These are phyloP conservation scores for Chloroceryle inda DNA, from an alignment of 2,797 vertebrate genomes.

Conservation along the genomic window DNA sequence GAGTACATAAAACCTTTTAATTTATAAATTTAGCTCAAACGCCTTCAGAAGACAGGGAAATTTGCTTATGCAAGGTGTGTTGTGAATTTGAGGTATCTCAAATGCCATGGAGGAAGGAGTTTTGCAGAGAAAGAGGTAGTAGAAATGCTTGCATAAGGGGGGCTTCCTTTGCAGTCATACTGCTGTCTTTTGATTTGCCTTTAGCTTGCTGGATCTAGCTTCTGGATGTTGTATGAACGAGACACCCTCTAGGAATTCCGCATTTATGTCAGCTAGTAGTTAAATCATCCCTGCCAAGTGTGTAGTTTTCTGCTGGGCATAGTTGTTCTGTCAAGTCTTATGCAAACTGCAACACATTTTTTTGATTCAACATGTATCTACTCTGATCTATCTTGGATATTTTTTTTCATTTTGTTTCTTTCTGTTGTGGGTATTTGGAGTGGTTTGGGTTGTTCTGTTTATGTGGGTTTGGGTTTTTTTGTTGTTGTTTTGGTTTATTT, in stretches of 20 bases:
- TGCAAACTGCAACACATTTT: not conserved
- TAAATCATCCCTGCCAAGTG: not conserved
- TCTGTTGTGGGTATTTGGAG: not conserved
- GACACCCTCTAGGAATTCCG: slow-evolving; percentile 4
- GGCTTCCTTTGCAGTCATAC: not conserved
- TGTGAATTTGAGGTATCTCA: not conserved
- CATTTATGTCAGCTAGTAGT: not conserved
- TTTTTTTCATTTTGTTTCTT: not conserved
- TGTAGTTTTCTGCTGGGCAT: not conserved
- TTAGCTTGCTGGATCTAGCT: not conserved
- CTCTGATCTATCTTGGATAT: not conserved
- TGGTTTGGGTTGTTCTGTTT: not conserved
- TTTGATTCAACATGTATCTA: not conserved
- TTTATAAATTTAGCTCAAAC: not conserved
- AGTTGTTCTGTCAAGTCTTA: not conserved
- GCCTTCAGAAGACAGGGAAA: not conserved
- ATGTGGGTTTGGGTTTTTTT: not conserved
- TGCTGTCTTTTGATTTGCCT: not conserved
- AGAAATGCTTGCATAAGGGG: rapidly evolving
- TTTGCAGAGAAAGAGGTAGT: not conserved
- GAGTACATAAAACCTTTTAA: not conserved
- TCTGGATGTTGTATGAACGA: not conserved
- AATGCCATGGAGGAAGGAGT: not conserved
- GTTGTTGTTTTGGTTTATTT: too few relatives aligned
- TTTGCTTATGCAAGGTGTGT: not conserved